A percentile compares a stretch with the other conserved stretches of the same genome.
Conservation (phyloP, 2,888 invertebrate species). For the Lepas anatifera region DNA sequence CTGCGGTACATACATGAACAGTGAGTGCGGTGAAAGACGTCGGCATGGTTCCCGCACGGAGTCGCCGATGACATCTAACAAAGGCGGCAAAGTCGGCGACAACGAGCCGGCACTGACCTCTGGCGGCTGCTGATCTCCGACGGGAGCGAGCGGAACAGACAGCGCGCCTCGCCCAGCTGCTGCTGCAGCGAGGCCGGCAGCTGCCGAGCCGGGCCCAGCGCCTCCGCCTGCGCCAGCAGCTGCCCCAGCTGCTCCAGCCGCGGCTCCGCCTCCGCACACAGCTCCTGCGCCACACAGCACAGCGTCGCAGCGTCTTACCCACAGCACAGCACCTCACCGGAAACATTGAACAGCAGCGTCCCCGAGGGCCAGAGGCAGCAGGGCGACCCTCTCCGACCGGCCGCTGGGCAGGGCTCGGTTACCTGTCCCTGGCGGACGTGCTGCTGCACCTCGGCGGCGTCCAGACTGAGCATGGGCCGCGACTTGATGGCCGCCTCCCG, state of each 20-base stretch:
- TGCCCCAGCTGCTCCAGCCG: not conserved
- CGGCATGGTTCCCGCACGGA: too few species aligned
- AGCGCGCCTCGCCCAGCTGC: conserved; percentile 71
- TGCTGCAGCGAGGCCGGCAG: conserved; percentile 68
- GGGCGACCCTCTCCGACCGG: too few species aligned
- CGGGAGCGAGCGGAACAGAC: conserved; percentile 61
- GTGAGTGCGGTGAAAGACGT: too few species aligned
- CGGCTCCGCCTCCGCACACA: not conserved
- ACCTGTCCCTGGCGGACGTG: not conserved
- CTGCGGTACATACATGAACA: too few species aligned
- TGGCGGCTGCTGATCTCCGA: conserved; percentile 66
- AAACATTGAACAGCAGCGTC: too few species aligned
- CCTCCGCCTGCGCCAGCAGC: conserved; percentile 5
- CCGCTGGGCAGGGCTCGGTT: too few species aligned
- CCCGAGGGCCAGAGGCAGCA: too few species aligned
- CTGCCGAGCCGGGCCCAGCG: conserved; percentile 36
- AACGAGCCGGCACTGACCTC: conserved; percentile 50
- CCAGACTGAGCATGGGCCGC: conserved; percentile 62
- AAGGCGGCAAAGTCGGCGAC: too few species aligned
- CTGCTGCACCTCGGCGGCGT: conserved; percentile 44
- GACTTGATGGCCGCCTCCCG: conserved; percentile 71
- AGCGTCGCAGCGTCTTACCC: not conserved
- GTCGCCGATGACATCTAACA: too few species aligned
- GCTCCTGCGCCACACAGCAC: not conserved
- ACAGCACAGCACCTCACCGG: not conserved